A percentile compares a stretch with the other conserved stretches of the same genome.
These are phyloP conservation scores for Temnothorax unifasciatus DNA, from an alignment of 2,888 invertebrate genomes.

Conservation along the genomic window DNA sequence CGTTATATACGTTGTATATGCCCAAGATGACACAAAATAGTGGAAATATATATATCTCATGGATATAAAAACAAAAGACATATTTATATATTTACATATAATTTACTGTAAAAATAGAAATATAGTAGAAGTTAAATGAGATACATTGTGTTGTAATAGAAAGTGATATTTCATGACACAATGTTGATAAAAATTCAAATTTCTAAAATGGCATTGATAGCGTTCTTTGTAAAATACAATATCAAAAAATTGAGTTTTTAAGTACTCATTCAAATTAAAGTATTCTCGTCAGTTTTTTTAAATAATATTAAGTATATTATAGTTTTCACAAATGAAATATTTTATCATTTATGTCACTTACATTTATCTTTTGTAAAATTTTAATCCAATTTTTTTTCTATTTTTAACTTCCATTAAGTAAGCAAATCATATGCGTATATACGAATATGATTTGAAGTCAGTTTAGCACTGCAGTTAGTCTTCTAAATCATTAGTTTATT, in stretches of 20 bases:
- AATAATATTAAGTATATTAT: conserved; percentile 37
- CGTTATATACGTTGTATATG: conserved; percentile 35
- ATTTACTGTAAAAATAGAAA: conserved; percentile 71
- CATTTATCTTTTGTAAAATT: conserved; percentile 25
- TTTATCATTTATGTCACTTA: conserved; percentile 48
- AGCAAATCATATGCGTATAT: conserved; percentile 49
- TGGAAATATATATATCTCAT: conserved; percentile 58
- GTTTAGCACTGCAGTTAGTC: conserved; percentile 52
- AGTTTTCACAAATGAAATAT: conserved; percentile 35
- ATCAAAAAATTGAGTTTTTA: conserved; percentile 47
- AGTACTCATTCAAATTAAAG: conserved; percentile 8
- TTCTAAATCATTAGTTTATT: conserved; percentile 60
- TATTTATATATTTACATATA: conserved; percentile 72
- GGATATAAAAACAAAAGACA: conserved; percentile 65
- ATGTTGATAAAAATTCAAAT: conserved; percentile 58
- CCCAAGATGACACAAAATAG: conserved; percentile 59
- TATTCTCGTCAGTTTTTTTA: neutral
- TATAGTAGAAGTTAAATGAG: conserved; percentile 57
- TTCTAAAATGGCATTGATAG: conserved; percentile 56
- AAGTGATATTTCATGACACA: conserved; percentile 57
- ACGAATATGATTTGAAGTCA: conserved; percentile 57
- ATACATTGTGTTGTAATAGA: conserved; percentile 54
- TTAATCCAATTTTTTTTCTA: neutral
- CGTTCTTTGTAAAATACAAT: conserved; percentile 64
- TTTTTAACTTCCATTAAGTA: conserved; percentile 45